Conservation (phyloP, 2,888 invertebrate species). For the Polia nebulosa region DNA sequence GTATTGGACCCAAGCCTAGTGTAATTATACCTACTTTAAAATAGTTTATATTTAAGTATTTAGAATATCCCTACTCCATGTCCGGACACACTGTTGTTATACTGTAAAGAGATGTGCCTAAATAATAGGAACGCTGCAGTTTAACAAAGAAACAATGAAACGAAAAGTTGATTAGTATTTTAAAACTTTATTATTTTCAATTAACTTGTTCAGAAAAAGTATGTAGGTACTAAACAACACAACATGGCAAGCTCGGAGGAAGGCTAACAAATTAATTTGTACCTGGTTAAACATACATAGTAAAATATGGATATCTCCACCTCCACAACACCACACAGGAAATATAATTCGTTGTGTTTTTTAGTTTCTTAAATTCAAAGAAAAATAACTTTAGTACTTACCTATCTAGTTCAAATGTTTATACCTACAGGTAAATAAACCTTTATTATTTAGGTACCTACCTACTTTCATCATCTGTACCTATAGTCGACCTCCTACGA, state of each 20-base stretch:
- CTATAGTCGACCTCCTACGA: neutral
- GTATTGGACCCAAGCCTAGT: too few species aligned
- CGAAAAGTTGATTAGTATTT: constrained; percentile 48
- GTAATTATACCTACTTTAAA: too few species aligned
- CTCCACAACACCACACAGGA: constrained; percentile 6
- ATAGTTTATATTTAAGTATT: too few species aligned
- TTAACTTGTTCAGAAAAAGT: constrained; percentile 55
- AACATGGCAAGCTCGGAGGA: constrained; percentile 77
- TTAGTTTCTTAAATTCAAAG: neutral
- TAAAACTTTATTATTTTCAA: constrained; percentile 69
- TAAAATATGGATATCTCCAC: constrained; percentile 30
- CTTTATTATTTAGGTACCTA: too few species aligned
- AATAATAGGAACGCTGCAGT: neutral
- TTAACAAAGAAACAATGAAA: constrained; percentile 1
- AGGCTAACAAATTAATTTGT: constrained; percentile 68
- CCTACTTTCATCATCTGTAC: too few species aligned
- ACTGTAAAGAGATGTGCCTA: too few species aligned
- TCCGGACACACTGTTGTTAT: too few species aligned
- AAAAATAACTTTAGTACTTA: neutral
- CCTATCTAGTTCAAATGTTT: too few species aligned
- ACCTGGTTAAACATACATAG: constrained; percentile 5
- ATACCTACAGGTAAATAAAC: too few species aligned
- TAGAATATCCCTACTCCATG: too few species aligned
- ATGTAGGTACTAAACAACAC: constrained; percentile 25
- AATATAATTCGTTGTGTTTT: neutral